phyloP scores from a whole-genome alignment of 2,888 invertebrate species.

The Pseudococcus longispinus region DNA sequence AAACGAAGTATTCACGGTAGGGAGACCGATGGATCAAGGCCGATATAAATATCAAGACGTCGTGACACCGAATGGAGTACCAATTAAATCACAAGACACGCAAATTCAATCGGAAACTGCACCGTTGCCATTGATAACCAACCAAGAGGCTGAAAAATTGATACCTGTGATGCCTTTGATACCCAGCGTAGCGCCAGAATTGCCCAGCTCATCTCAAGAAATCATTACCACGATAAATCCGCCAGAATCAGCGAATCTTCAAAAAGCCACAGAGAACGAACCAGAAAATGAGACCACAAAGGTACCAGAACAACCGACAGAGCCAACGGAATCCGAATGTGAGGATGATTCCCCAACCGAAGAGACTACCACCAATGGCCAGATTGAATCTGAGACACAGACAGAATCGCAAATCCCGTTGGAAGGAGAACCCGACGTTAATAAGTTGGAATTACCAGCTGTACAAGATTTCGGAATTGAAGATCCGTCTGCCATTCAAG shows the following conservation, averaged over 20 bases:
- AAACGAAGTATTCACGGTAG: background rate
- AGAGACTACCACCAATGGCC: background rate
- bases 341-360: background rate
- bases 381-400: background rate
- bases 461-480: background rate
- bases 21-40: background rate
- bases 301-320: background rate
- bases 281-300: background rate
- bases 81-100: background rate
- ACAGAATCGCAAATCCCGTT: background rate
- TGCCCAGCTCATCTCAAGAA: background rate
- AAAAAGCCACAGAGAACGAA: background rate
- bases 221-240: background rate
- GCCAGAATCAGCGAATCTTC: background rate
- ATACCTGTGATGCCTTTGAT: background rate
- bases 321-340: background rate
- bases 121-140: background rate
- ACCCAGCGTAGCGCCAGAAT: background rate
- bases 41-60: constrained; percentile 10
- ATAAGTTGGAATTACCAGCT: background rate
- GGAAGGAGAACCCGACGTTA: background rate
- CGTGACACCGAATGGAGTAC: background rate
- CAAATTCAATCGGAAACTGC: background rate
- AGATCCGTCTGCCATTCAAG: background rate
- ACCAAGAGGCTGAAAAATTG: background rate